Evolutionary conservation across 2,888 invertebrate species (phyloP), one percentile per base, ranked within the genome.

Genomic region (Cynaeus angustus): DNA sequence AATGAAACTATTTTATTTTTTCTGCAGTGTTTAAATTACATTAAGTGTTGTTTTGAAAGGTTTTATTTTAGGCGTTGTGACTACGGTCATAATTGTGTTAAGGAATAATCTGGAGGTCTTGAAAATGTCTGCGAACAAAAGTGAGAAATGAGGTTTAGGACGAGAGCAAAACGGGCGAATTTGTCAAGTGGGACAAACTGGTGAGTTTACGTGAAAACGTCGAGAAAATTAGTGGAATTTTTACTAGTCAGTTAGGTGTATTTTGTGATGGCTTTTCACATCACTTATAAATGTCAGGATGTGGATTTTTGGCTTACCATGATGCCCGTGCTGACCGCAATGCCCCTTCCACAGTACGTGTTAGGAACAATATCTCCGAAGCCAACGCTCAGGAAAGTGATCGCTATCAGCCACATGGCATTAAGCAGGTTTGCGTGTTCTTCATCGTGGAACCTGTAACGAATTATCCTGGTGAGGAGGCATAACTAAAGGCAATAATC

Each of bases 291-390:
- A 28, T 45, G 33, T 10, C 16, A 41, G 43, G 14, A 21, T 13
- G 62, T 66, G 50, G 56, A 66, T 66, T 69, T 67, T 46, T 69
- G 68, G 73, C 94, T 94, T 93, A 99, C 99, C 97, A 99, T 98
- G 86, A 99, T 98, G 86, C 99, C 99, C 82, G 98, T 98, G 87
- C 96, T 95, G 86, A 99, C 98, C 84, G 99, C 98, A 86, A 99
- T 98, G 85, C 97, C 97, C 87, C 99, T 91, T 85, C 99, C 99
- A 89, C 99, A 99, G 90, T 99, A 99, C 79, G 99, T 99, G 89
- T 99, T 99, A 86, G 99, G 99, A 86, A 99, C 99, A 86, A 98
- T 97, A 89, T 98, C 99, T 85, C 99, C 99, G 89, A 99, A 99
- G 86, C 99, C 99, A 85, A 99, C 98, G 88, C 98, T 98, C 86